phyloP scores from a whole-genome alignment of 2,797 vertebrate species.

The Gymnothorax reevesii region DNA sequence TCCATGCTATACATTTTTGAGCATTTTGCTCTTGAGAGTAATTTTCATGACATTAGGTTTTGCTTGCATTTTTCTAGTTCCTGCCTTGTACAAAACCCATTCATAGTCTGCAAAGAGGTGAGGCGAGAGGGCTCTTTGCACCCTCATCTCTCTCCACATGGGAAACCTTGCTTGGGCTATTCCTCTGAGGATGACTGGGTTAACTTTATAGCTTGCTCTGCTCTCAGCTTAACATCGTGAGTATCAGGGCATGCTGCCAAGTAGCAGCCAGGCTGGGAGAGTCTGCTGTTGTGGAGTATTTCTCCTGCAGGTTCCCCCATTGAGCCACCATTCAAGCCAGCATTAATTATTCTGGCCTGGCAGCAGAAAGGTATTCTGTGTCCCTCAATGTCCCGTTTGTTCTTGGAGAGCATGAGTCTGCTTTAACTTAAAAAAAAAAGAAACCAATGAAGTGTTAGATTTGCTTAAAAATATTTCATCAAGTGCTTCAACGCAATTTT shows the following conservation, averaged over 20 bases:
- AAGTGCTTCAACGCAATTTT: neutral
- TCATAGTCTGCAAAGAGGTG: neutral
- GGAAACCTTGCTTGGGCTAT: neutral
- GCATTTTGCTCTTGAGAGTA: neutral
- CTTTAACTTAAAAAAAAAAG: too few relatives aligned
- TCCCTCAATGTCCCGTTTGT: slow-evolving; percentile 31
- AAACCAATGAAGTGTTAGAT: too few relatives aligned
- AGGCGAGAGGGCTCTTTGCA: neutral
- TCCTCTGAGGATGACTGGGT: neutral
- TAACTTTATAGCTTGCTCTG: neutral
- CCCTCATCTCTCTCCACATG: slow-evolving; percentile 9
- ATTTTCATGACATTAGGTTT: neutral
- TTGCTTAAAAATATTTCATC: neutral
- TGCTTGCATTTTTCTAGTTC: neutral
- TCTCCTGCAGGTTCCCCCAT: slow-evolving; percentile 23
- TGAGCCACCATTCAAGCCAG: slow-evolving; percentile 30
- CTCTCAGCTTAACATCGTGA: slow-evolving; percentile 33
- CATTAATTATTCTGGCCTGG: slow-evolving; percentile 42
- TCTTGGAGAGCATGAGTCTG: slow-evolving; percentile 27
- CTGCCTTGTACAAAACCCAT: neutral
- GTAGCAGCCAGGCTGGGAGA: slow-evolving; percentile 33
- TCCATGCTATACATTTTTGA: neutral
- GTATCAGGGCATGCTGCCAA: slow-evolving; percentile 30
- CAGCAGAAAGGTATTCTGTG: slow-evolving; percentile 32
- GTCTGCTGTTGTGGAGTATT: slow-evolving; percentile 24